Base-by-base conservation (phyloP, 2,113 vertebrate species). In the Ammospiza nelsoni region DNA sequence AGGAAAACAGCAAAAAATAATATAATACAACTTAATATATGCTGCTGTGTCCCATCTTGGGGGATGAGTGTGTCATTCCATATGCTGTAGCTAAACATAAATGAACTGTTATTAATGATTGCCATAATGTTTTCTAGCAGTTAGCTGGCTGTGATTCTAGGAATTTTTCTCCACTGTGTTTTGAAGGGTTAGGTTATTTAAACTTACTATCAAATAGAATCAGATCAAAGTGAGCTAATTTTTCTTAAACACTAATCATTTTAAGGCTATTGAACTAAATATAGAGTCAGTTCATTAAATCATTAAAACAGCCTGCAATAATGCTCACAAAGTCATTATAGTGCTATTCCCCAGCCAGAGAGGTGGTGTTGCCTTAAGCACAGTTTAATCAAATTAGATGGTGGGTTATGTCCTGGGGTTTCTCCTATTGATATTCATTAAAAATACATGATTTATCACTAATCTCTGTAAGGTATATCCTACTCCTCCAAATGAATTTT, bases 301-400 rank as follows among this genome's bases (percentile, higher is more conserved):
- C 98, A 99, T 99, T 99, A 98, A 98, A 99, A 98, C 97, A 98
- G 97, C 98, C 97, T 98, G 97, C 98, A 98, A 98, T 98, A 98
- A 98, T 98, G 97, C 98, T 98, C 98, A 98, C 98, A 98, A 98
- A 98, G 98, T 99, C 98, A 99, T 99, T 99, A 99, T 97, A 98
- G 97, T 98, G 97, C 97, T 98, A 98, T 98, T 98, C 98, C 98
- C 98, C 96, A 97, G 98, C 97, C 98, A 97, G 98, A 98, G 98
- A 98, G 98, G 98, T 98, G 98, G 97, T 98, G 97, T 98, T 98
- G 98, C 98, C 98, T 98, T 98, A 98, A 98, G 98, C 98, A 98
- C 98, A 98, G 98, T 98, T 99, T 99, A 99, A 99, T 99, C 98
- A 99, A 98, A 99, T 99, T 98, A 99, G 98, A 98, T 98, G 98